Evolutionary conservation across 2,797 vertebrate genomes (phyloP).

Genomic region (Darevskia mixta): DNA sequence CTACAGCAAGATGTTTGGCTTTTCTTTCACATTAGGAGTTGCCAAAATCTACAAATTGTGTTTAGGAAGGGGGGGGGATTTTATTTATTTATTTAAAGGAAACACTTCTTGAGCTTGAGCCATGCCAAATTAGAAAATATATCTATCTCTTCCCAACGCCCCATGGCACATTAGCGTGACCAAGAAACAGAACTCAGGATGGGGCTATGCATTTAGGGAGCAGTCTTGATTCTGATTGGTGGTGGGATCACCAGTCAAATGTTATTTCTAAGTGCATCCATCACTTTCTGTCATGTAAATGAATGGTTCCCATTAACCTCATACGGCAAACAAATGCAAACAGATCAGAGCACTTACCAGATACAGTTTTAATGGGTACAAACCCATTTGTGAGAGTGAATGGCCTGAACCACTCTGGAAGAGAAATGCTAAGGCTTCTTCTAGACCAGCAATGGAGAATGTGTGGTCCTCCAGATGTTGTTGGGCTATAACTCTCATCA

Average conservation of each 20-base stretch:
- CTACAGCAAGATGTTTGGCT: slow-evolving; percentile 34
- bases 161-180: no score
- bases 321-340: no score
- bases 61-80: background rate
- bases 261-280: background rate
- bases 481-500: no score
- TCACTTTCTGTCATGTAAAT: background rate
- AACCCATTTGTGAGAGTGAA: background rate
- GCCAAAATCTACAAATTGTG: slow-evolving; percentile 28
- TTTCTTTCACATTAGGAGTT: slow-evolving; percentile 49
- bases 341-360: background rate
- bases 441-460: background rate
- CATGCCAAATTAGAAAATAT: background rate
- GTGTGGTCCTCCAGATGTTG: no score
- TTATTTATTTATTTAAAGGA: background rate
- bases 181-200: background rate
- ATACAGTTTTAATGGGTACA: background rate
- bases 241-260: background rate
- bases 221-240: background rate
- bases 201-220: background rate
- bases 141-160: background rate
- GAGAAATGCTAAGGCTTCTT: background rate
- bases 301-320: background rate
- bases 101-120: background rate
- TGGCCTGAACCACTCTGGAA: background rate